Evolutionary conservation across 2,113 vertebrate genomes (phyloP), one percentile per base, ranked within the genome.

Genomic region (Dasyprocta punctata): DNA sequence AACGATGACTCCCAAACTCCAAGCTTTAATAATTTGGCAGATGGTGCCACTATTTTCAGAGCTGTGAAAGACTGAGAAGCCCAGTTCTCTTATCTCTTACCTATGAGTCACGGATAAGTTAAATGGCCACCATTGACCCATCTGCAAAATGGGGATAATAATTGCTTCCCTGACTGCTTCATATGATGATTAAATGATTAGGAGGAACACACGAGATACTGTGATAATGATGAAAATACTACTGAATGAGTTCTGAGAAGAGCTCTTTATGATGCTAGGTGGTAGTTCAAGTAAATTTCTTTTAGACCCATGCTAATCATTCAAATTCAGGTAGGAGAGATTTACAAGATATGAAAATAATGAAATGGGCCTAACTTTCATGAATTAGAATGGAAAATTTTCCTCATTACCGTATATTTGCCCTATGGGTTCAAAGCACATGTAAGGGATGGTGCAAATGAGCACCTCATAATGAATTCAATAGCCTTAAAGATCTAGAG

Each of bases 281-380:
- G 88, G 89, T 9, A 3, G 58, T 60, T 82, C 17, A 69, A 71
- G 56, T 7, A n/a, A 22, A 61, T 88, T 90, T 92, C 52, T 86
- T 92, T 83, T 10, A 85, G 69, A 41, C 17, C 41, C 28, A 3
- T 33, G 65, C 47, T 85, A 44, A 92, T 82, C 77, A 88, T 61
- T 54, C 22, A 9, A 22, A 36, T 60, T 85, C 1, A 3, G 17
- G 8, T 78, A 58, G 65, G 9, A 38, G 84, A 95, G n/a, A 96
- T 90, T 87, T 52, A 58, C 1, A 41, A 96, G 75, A 56, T 38
- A 41, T 71, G 85, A 85, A 96, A 92, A 98, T 36, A 87, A 97
- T 58, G 61, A 67, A 81, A 41, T 60, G 63, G 80, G 80, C 20
- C 61, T 90, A n/a, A 93, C 88, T 96, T 96, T 90, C 95, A 94